phyloP scores from a whole-genome alignment of 2,888 invertebrate genomes.

The Allolobophora icterica region DNA sequence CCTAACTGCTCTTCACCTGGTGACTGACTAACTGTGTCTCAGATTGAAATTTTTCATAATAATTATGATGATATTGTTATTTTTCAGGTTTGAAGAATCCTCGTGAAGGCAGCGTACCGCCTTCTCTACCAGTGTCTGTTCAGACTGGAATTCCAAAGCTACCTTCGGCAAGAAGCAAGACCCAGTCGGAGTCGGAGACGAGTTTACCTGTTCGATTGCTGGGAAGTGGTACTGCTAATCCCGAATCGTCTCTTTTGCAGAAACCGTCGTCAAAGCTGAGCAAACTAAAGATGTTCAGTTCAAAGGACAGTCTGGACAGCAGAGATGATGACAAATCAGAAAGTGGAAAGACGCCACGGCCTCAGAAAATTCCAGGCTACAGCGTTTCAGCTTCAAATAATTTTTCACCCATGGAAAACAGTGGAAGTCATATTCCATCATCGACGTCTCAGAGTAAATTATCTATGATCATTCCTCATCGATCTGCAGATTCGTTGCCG shows the following conservation, averaged over 20 bases:
- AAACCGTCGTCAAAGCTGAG: not conserved
- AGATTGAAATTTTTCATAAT: no score
- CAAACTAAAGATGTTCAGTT: constrained; percentile 26
- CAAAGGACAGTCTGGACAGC: not conserved
- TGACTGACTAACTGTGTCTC: no score
- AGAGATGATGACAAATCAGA: not conserved
- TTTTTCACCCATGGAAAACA: not conserved
- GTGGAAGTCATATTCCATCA: not conserved
- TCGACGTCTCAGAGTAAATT: not conserved
- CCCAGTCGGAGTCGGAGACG: not conserved
- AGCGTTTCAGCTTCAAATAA: not conserved
- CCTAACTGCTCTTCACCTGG: no score
- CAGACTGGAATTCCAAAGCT: constrained; percentile 4
- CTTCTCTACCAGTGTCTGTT: not conserved
- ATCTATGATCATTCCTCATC: not conserved
- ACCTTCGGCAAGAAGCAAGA: not conserved
- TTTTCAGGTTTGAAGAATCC: not conserved
- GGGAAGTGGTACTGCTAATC: not conserved
- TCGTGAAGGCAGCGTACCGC: not conserved
- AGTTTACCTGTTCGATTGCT: not conserved
- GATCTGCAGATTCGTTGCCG: not conserved
- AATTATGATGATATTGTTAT: not conserved
- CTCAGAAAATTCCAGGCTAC: not conserved
- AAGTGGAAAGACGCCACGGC: not conserved
- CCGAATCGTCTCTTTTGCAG: not conserved